A percentile compares a stretch with the other conserved stretches of the same genome.
Evolutionary conservation across 2,888 invertebrate genomes (phyloP).

Genomic region (Agriopis leucophaearia): DNA sequence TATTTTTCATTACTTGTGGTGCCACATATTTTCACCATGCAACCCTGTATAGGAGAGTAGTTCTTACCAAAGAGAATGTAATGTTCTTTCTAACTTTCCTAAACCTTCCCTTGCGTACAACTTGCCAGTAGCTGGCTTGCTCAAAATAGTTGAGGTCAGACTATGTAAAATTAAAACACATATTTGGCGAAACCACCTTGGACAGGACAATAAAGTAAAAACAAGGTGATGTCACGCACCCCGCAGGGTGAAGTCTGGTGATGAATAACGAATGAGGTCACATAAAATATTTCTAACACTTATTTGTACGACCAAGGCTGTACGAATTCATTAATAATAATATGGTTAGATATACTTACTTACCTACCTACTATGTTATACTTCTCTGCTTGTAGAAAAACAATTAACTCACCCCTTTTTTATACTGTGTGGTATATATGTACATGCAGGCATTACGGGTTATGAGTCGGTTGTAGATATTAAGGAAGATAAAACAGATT

Average conservation of each 20-base stretch:
- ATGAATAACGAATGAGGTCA: conserved; percentile 42
- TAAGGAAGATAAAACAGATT: not conserved
- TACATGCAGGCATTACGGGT: not conserved
- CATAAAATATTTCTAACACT: conserved; percentile 31
- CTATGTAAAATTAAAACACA: conserved; percentile 9
- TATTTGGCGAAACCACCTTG: conserved; percentile 18
- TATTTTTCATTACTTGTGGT: too few relatives aligned
- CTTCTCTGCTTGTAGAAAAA: too few relatives aligned
- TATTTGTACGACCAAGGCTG: conserved; percentile 7
- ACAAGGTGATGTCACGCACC: conserved; percentile 32
- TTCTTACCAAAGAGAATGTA: too few relatives aligned
- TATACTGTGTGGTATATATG: too few relatives aligned
- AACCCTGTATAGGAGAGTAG: not conserved
- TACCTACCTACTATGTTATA: too few relatives aligned
- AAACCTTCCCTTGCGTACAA: not conserved
- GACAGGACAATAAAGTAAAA: conserved; percentile 30
- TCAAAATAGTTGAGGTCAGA: conserved; percentile 5
- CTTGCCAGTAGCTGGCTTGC: not conserved
- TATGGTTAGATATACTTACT: not conserved
- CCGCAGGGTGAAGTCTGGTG: conserved; percentile 21
- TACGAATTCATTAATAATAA: conserved; percentile 22
- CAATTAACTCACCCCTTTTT: not conserved
- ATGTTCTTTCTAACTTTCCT: not conserved
- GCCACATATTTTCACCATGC: too few relatives aligned
- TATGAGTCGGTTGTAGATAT: not conserved